phyloP scores from a whole-genome alignment of 2,888 invertebrate species.

The Stramonita haemastoma region DNA sequence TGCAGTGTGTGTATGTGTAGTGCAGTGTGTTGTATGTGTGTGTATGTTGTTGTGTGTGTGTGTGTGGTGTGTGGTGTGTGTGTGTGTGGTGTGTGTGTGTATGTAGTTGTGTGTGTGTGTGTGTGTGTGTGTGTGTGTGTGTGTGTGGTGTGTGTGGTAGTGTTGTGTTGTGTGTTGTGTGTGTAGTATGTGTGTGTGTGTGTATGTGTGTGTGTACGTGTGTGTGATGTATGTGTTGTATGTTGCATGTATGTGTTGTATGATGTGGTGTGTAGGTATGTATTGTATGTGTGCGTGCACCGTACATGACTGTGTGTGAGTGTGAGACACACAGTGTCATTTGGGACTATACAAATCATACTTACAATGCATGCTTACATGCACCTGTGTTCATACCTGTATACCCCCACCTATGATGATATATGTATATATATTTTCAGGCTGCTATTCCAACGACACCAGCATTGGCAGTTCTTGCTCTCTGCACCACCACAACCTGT shows the following conservation, averaged over 20 bases:
- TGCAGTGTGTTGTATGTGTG: not conserved
- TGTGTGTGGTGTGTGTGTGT: not conserved
- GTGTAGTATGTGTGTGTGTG: not conserved
- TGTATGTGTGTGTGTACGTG: not conserved
- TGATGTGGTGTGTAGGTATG: not conserved
- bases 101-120: no score
- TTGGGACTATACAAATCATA: not conserved
- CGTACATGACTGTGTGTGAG: not conserved
- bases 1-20: not conserved
- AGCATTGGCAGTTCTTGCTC: slow-evolving; percentile 31
- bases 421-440: not conserved
- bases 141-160: no score
- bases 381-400: not conserved
- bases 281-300: not conserved
- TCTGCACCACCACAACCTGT: slow-evolving; percentile 6
- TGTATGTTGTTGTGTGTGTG: not conserved
- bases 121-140: no score
- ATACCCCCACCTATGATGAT: not conserved
- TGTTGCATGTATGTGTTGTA: not conserved
- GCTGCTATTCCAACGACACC: slow-evolving; percentile 29
- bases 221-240: not conserved
- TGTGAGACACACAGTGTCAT: not conserved
- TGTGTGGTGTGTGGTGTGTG: not conserved
- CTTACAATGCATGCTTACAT: not conserved
- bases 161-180: no score